Conservation (phyloP, 1,140 invertebrate genomes). For the Prorops nasuta region DNA sequence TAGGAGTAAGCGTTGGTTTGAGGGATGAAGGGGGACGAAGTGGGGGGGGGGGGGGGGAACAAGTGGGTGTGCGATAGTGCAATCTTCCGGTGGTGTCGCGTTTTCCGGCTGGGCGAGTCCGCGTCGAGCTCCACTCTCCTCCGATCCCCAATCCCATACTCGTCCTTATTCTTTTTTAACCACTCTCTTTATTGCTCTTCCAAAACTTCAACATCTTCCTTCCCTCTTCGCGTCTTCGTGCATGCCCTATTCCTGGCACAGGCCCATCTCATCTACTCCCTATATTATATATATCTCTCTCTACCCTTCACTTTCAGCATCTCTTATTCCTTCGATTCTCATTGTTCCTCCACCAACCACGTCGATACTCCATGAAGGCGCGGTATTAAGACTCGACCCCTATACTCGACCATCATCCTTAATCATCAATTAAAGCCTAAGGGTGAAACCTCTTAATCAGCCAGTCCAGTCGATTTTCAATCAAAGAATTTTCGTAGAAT, state of each 20-base stretch:
- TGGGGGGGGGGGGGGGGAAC: constrained; percentile 38
- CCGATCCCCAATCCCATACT: constrained; percentile 28
- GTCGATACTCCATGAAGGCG: too few species aligned
- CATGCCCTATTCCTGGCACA: not conserved
- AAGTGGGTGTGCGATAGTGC: constrained; percentile 44
- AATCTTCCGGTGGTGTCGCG: constrained; percentile 46
- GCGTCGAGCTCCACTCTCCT: constrained; percentile 31
- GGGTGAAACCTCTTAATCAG: too few species aligned
- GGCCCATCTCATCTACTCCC: not conserved
- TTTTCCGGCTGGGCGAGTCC: constrained; percentile 41
- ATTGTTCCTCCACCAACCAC: too few species aligned
- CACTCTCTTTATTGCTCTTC: constrained; percentile 10
- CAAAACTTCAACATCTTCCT: too few species aligned
- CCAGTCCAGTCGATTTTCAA: too few species aligned
- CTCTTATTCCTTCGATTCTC: constrained; percentile 8
- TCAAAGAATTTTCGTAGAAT: too few species aligned
- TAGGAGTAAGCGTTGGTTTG: too few species aligned
- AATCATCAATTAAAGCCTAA: too few species aligned
- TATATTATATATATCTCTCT: not conserved
- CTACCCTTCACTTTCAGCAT: constrained; percentile 1
- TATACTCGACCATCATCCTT: too few species aligned
- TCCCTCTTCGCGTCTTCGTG: constrained; percentile 1
- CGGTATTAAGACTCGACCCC: too few species aligned
- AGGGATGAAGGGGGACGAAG: too few species aligned
- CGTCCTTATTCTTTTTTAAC: constrained; percentile 11